Evolutionary conservation across 2,113 vertebrate species (phyloP).

Genomic region (Pimephales promelas): DNA sequence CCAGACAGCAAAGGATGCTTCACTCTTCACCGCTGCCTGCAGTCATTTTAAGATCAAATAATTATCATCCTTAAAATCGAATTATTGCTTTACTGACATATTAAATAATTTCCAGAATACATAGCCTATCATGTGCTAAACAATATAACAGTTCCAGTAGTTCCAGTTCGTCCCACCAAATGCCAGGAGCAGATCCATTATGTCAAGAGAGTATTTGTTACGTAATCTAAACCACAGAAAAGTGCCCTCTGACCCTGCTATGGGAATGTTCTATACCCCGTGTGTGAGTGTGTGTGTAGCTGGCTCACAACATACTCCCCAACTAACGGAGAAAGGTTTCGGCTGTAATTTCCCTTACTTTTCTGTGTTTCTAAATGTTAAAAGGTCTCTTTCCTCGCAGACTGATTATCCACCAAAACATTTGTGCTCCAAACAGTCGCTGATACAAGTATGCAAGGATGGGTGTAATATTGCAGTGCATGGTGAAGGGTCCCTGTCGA

Average conservation of each 20-base stretch:
- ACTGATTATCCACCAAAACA: slow-evolving; percentile 26
- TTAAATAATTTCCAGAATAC: neutral
- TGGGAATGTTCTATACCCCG: slow-evolving; percentile 2
- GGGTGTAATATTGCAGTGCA: slow-evolving; percentile 29
- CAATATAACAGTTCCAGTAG: neutral
- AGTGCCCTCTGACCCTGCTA: neutral
- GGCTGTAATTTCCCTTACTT: slow-evolving; percentile 31
- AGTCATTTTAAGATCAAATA: neutral
- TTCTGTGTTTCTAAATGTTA: slow-evolving; percentile 21
- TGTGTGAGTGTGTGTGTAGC: slow-evolving; percentile 28
- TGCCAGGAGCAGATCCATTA: neutral
- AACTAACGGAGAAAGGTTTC: slow-evolving; percentile 22
- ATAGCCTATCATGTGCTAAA: neutral
- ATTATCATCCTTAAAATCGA: neutral
- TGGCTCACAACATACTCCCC: slow-evolving; percentile 5
- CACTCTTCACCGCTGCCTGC: neutral
- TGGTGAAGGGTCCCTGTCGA: slow-evolving; percentile 32
- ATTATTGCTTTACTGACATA: neutral
- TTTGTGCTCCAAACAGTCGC: slow-evolving; percentile 18
- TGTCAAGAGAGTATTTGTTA: slow-evolving; percentile 3
- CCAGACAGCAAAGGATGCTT: neutral
- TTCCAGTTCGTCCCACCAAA: neutral
- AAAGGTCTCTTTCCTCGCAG: slow-evolving; percentile 34
- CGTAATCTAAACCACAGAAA: neutral
- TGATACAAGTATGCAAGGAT: neutral